Evolutionary conservation across 2,888 invertebrate species (phyloP).

Genomic region (Penaeus monodon): DNA sequence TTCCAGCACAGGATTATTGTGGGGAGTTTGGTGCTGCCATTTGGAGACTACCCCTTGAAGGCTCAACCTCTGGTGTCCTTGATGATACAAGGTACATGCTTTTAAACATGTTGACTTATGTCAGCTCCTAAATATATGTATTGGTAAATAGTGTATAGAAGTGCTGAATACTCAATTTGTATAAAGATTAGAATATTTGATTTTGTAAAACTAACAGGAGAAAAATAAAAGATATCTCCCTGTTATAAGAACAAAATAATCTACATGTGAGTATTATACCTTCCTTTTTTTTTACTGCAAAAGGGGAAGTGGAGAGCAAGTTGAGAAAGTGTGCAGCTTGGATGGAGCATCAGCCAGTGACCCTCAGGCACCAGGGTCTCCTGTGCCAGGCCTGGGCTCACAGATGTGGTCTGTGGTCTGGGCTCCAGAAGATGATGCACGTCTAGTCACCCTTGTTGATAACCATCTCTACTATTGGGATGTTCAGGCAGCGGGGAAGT

Average conservation of each 20-base stretch:
- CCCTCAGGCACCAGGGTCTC: conserved; percentile 35
- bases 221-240: not conserved
- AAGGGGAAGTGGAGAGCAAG: conserved; percentile 53
- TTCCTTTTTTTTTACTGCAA: not conserved
- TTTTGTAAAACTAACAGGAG: too few species aligned
- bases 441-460: conserved; percentile 83
- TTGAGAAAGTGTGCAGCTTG: conserved; percentile 45
- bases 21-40: conserved; percentile 60
- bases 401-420: conserved; percentile 79
- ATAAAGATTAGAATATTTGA: too few species aligned
- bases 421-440: conserved; percentile 84
- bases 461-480: conserved; percentile 84
- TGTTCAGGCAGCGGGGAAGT: conserved; percentile 72
- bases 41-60: conserved; percentile 59
- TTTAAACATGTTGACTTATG: too few species aligned
- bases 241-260: not conserved
- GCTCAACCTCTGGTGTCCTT: conserved; percentile 25
- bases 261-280: not conserved
- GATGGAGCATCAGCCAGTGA: conserved; percentile 29
- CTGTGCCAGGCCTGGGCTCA: conserved; percentile 40
- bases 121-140: too few species aligned
- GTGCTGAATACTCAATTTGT: too few species aligned
- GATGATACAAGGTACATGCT: conserved; percentile 42
- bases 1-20: conserved; percentile 60
- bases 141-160: too few species aligned